Conservation (phyloP, 2,888 invertebrate genomes). For the Pseudeuparius sepicola region DNA sequence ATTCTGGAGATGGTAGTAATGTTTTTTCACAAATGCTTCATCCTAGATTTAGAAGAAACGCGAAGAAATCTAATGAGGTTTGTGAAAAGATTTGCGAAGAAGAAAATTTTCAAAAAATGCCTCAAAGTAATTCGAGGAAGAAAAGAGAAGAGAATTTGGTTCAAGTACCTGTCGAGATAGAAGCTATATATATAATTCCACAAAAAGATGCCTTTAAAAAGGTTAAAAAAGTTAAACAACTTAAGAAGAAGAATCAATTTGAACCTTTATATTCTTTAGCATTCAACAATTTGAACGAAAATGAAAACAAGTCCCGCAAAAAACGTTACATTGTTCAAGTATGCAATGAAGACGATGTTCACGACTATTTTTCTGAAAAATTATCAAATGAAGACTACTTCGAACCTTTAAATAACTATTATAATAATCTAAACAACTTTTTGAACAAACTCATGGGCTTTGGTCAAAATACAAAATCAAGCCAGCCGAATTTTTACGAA, state of each 20-base stretch:
- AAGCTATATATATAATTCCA: no score
- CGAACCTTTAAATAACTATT: slow-evolving; percentile 15
- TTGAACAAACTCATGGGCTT: slow-evolving; percentile 8
- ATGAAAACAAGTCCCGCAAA: slow-evolving; percentile 15
- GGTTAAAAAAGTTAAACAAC: no score
- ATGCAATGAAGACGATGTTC: slow-evolving; percentile 32
- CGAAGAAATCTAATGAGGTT: no score
- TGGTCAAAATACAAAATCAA: slow-evolving; percentile 2
- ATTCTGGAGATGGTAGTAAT: no score
- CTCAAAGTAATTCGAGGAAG: no score
- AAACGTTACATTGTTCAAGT: slow-evolving; percentile 32
- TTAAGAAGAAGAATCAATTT: slow-evolving; percentile 12
- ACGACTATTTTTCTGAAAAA: slow-evolving; percentile 31
- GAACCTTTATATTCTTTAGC: slow-evolving; percentile 22
- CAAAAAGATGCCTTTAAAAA: no score
- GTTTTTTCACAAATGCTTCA: no score
- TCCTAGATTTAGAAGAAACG: no score
- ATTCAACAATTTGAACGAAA: slow-evolving; percentile 15
- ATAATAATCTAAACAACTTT: slow-evolving; percentile 14
- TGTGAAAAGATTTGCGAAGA: neutral
- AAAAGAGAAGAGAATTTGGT: neutral
- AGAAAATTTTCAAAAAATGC: no score
- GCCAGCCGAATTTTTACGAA: slow-evolving; percentile 5
- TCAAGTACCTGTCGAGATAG: neutral
- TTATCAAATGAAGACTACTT: slow-evolving; percentile 19